Base-by-base conservation (phyloP, 23 tunicate species). In the Trididemnum miniatum region DNA sequence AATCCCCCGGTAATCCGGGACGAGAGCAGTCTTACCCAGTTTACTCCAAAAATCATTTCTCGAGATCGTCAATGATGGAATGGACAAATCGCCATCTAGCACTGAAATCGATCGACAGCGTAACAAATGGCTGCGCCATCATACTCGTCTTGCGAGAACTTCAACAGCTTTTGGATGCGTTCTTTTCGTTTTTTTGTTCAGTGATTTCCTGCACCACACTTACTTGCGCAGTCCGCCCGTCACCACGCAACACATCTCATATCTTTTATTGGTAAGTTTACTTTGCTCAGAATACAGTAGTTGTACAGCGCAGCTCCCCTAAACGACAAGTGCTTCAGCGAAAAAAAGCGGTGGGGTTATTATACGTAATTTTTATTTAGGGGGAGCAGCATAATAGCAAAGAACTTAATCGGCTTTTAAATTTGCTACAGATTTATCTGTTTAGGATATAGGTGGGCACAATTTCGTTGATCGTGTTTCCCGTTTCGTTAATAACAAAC, bases 201-300 rank as follows among this genome's bases (percentile, higher is more conserved):
- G 80, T 65, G 87, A 82, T 65, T 30, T 76, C 33, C 31, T 75
- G 20, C 72, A 88, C 23, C 82, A 77, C 87, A 82, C 87, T 44
- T 27, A 51, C 31, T 40, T 77, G 54, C 82, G 60, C 34, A 52
- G 77, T 4, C 92, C 92, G 5, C 65, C 76, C 59, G 40, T 34
- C 25, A 81, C 92, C 35, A 88, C 93, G 3, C 93, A 88, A 67
- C 39, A 64, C 35, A 82, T 88, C 65, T 76, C 93, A 23, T 88
- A 88, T 81, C 34, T 82, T 29, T 65, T 77, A 18, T 66, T 88
- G 93, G 93, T 88, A 86, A n/a, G n/a, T n/a, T n/a, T n/a, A n/a
- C n/a, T n/a, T n/a, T n/a, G n/a, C n/a, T n/a, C n/a, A n/a, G n/a
- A n/a, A n/a, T n/a, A n/a, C n/a, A n/a, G n/a, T n/a, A n/a, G n/a